Base-by-base conservation (phyloP, 2,888 invertebrate genomes). In the Meloe dianella region DNA sequence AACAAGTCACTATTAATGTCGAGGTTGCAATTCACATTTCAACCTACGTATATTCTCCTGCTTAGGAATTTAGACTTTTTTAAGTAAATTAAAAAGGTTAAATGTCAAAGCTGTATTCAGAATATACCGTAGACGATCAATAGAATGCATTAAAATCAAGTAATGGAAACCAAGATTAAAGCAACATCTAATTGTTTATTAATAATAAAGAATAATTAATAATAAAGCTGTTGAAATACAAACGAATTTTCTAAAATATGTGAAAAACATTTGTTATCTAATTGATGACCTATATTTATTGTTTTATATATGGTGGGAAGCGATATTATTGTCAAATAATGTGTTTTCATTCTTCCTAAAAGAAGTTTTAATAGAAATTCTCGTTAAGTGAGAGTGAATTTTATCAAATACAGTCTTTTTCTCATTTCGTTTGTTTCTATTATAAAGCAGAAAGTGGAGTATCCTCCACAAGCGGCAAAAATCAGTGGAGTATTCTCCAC, bases 51-150 rank as follows among this genome's bases (percentile, higher is more conserved):
- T 41, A 4, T 17, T 41, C 8, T 7, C n/a, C 41, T 27, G 27
- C 27, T 27, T 3, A 27, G 4, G 27, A 27, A 27, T 27, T 27
- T 27, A 41, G 10, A 6, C 5, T 17, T 17, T n/a, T 47, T 20
- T 10, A 9, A 47, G 9, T 9, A 0, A 47, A 20, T 10, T 8
- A 9, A 2, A 35, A 59, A 29, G 32, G 58, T 32, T 29, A 38
- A 35, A 35, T 35, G 59, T 59, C 59, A 35, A n/a, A n/a, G 32
- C 32, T 35, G 0, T 59, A 59, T 20, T 59, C 29, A 22, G 32
- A 9, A 59, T 59, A 8, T 8, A 9, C 29, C 17, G 20, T 27
- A 30, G 17, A 12, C 51, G 51, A 51, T 59, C 59, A 9, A 59
- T 59, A 35, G 8, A 30, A n/a, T 17, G 27, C 9, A 2, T 32